Base-by-base conservation (phyloP, 2,113 vertebrate genomes). In the Cyprinodon variegatus region DNA sequence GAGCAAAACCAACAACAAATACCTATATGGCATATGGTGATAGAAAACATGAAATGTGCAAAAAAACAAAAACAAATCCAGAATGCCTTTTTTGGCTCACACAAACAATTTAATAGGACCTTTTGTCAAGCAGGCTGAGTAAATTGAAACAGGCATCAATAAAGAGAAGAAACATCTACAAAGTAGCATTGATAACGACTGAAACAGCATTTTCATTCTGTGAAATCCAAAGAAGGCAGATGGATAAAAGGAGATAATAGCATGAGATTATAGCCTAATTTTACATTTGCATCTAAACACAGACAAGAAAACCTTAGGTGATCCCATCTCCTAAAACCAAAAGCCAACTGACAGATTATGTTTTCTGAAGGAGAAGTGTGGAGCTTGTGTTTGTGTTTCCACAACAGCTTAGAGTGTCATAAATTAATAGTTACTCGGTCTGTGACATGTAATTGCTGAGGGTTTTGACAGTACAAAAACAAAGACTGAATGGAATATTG, bases 261-360 rank as follows among this genome's bases (percentile, higher is more conserved):
- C 29, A 9, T 37, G 38, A 70, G 57, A 79, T 76, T 89, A 68
- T 13, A 36, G 76, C 11, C 37, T 48, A 70, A 65, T 76, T 71
- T 68, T 64, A 70, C 74, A 69, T 74, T 20, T 78, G 9, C 76
- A 46, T 59, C 59, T 70, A 82, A 73, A 86, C 73, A 65, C 38
- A n/a, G 41, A 46, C 11, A 38, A 69, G 50, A 68, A 84, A 71
- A 77, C 74, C 72, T 11, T 62, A 57, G 39, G 37, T 36, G 64
- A 80, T 38, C 64, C 59, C 2, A 17, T 59, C 75, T 78, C 82
- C 70, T 73, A 80, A 68, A 85, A n/a, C 36, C 65, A 64, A 40
- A 38, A 36, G 38, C 43, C 10, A 4, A 15, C 14, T 4, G 29
- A 22, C 46, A 14, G 41, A 48, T 12, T 13, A 43, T 4, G 39